A percentile compares a stretch with the other conserved stretches of the same genome.
Evolutionary conservation across 2,888 invertebrate genomes (phyloP).

Genomic region (Cataglyphis rosenhaueri): DNA sequence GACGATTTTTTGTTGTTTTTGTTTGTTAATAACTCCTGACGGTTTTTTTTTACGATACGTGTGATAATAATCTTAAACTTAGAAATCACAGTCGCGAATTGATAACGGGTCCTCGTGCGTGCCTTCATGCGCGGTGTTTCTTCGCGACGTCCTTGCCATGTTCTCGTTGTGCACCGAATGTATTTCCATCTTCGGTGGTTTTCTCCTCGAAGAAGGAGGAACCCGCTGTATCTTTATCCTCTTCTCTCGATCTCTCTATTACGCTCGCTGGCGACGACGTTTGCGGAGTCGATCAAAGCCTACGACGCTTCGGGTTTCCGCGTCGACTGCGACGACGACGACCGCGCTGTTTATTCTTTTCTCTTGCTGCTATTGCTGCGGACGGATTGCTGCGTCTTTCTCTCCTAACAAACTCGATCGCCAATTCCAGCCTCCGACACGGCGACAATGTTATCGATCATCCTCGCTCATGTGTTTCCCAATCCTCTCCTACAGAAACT

Average conservation of each 20-base stretch:
- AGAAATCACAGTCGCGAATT: constrained; percentile 76
- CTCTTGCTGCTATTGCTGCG: constrained; percentile 36
- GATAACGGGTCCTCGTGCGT: constrained; percentile 72
- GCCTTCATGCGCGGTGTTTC: constrained; percentile 53
- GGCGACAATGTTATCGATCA: constrained; percentile 42
- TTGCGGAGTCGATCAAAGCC: constrained; percentile 24
- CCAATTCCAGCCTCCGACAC: constrained; percentile 22
- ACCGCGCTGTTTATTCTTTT: constrained; percentile 7
- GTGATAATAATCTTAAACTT: constrained; percentile 70
- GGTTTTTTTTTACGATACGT: constrained; percentile 43
- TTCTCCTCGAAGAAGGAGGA: neutral
- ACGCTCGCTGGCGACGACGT: neutral
- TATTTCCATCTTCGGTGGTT: constrained; percentile 19
- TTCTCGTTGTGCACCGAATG: constrained; percentile 47
- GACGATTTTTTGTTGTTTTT: constrained; percentile 66
- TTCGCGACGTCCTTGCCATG: constrained; percentile 42
- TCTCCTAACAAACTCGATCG: constrained; percentile 26
- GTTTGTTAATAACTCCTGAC: constrained; percentile 52
- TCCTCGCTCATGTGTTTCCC: constrained; percentile 38
- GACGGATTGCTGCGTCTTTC: constrained; percentile 65
- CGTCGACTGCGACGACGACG: constrained; percentile 14
- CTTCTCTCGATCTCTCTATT: constrained; percentile 17
- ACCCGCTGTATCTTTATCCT: neutral
- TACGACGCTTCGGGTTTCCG: neutral
- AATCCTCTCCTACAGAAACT: neutral